Evolutionary conservation across 2,888 invertebrate species (phyloP).

Genomic region (Aporophyla nigra): DNA sequence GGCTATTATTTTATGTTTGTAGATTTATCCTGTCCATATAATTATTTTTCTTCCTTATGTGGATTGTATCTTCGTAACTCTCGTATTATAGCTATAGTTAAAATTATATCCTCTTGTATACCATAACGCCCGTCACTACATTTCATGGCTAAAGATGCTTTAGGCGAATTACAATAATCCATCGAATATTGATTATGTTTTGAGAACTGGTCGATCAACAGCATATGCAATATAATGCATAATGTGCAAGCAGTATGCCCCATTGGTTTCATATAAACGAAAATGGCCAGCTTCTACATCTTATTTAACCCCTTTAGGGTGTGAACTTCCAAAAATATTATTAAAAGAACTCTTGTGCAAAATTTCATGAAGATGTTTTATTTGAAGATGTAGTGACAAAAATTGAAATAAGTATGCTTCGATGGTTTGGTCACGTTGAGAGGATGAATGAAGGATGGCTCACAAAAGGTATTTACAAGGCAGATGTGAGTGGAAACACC

Average conservation of each 20-base stretch:
- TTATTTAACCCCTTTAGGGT: no score
- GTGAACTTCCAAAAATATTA: not conserved
- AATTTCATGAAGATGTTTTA: not conserved
- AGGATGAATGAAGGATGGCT: no score
- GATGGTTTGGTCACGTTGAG: no score
- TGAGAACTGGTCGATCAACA: not conserved
- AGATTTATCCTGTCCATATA: not conserved
- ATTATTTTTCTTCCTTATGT: not conserved
- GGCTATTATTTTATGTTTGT: not conserved
- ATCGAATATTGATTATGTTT: not conserved
- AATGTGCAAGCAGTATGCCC: not conserved
- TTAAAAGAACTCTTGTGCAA: not conserved
- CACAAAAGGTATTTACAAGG: no score
- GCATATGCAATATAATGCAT: not conserved
- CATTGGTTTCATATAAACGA: not conserved
- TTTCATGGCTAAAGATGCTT: not conserved
- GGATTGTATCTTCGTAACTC: not conserved
- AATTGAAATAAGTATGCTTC: no score
- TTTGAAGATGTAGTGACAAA: no score
- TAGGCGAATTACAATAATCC: not conserved
- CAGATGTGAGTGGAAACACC: no score
- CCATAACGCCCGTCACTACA: not conserved
- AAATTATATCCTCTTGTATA: not conserved
- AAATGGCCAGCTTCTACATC: not conserved
- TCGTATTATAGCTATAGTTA: not conserved